Base-by-base conservation (phyloP, 2,113 vertebrate genomes). In the Grallaria varia region DNA sequence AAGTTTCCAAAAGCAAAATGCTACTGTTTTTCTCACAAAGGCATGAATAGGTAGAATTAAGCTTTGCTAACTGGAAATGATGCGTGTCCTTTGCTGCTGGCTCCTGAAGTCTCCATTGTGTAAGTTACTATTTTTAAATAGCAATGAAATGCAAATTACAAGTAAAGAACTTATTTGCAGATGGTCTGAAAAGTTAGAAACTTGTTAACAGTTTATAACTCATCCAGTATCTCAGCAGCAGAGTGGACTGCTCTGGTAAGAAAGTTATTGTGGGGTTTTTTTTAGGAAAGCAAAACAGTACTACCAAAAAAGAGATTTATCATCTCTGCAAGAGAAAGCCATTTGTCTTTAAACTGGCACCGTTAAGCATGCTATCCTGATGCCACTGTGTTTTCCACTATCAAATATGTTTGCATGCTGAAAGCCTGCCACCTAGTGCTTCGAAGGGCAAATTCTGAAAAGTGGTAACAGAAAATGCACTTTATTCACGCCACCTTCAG, bases 341-440 rank as follows among this genome's bases (percentile, higher is more conserved):
- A 37, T 66, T 74, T 67, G 17, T 73, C 55, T 90, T 83, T 40
- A 90, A 76, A 25, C 40, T 84, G 67, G 52, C 69, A 74, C 39
- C 30, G 90, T 84, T 56, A 73, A 58, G 60, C 2, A 1, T 37
- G 30, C 8, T 82, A 44, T 62, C 49, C 60, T 72, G 56, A 72
- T n/a, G 66, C 16, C 15, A 77, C 4, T 71, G 44, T 63, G 50
- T 77, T 89, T 90, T 80, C 55, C 49, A 90, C 64, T 33, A 87
- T 40, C 6, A 72, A 50, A 12, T 23, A 44, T 35, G 73, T 86
- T 59, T 84, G 52, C 20, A n/a, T 27, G 90, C 59, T 89, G 76
- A 53, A 92, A 97, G 89, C 20, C 91, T 95, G 96, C 95, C 96
- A 97, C 76, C 97, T 97, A 96, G 93, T 47, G 95, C 67, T 94